A percentile compares a stretch with the other conserved stretches of the same genome.
phyloP scores from a whole-genome alignment of 2,888 invertebrate species.

The Drosophila birchii region DNA sequence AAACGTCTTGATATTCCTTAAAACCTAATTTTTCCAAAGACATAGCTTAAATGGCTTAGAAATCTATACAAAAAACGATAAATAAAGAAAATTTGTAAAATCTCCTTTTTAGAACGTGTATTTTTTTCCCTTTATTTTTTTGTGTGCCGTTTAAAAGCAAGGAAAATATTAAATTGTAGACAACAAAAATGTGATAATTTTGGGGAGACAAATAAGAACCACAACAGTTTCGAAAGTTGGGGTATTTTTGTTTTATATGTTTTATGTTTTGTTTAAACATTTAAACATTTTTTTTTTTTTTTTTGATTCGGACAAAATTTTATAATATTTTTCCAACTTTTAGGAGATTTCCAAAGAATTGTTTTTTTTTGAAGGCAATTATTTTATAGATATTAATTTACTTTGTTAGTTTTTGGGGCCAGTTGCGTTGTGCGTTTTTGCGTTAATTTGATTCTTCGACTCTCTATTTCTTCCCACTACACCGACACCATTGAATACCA shows the following conservation, averaged over 20 bases:
- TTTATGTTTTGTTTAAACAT: not conserved
- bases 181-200: not conserved
- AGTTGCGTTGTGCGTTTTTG: slow-evolving; percentile 55
- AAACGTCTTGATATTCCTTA: too few relatives aligned
- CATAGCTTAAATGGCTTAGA: too few relatives aligned
- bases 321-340: too few relatives aligned
- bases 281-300: too few relatives aligned
- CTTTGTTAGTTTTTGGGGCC: slow-evolving; percentile 53
- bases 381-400: too few relatives aligned
- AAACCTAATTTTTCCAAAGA: too few relatives aligned
- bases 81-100: not conserved
- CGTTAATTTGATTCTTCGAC: slow-evolving; percentile 66
- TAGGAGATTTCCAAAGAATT: too few relatives aligned
- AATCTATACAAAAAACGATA: not conserved
- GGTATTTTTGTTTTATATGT: slow-evolving; percentile 11
- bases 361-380: not conserved
- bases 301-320: too few relatives aligned
- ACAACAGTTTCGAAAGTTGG: slow-evolving; percentile 16
- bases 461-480: slow-evolving; percentile 61
- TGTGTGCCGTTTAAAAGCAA: slow-evolving; percentile 8
- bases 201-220: slow-evolving; percentile 17
- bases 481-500: slow-evolving; percentile 26
- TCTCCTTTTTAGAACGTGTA: slow-evolving; percentile 1
- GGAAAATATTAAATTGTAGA: slow-evolving; percentile 3
- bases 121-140: slow-evolving; percentile 4